Base-by-base conservation (phyloP, 2,113 vertebrate species). In the Pluvialis apricaria region DNA sequence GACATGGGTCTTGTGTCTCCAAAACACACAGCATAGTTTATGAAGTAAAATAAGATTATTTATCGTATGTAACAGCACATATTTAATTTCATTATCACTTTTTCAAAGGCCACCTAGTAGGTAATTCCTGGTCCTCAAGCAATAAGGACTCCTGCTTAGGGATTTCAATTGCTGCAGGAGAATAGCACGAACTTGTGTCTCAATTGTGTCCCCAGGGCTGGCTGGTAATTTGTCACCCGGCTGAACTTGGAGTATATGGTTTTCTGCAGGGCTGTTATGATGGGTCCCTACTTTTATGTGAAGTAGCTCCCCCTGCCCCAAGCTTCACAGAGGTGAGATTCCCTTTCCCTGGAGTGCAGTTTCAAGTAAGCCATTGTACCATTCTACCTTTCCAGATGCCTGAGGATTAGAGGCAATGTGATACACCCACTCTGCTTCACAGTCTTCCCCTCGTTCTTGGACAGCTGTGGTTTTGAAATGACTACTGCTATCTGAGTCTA, bases 381-480 rank as follows among this genome's bases (percentile, higher is more conserved):
- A 0, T n/a, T 65, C 38, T 57, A 45, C 73, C 79, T 91, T 73
- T 89, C 24, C 32, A 62, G 31, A 40, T 58, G 55, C 42, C 29
- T 54, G 31, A 34, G 42, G 31, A n/a, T 87, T 91, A 78, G 54
- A 87, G 42, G 42, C 60, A 66, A 64, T 70, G 42, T 10, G 36
- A 66, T 71, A 61, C 3, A 54, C 11, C 10, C 0, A 0, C 13
- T 84, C 10, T 87, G 32, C n/a, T 84, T n/a, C 15, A 45, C 21
- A 24, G 0, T 58, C 51, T 87, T 81, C 28, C 34, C 20, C 28
- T 86, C 42, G 45, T 84, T 91, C 61, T 82, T 94, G 1, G 12
- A 68, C 55, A 73, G 36, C 55, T 91, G 32, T 79, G 66, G 15
- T 84, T 91, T 78, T 78, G 32, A 86, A 75, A 78, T 58, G 11